Evolutionary conservation across 2,797 vertebrate species (phyloP).

Genomic region (Chelonia mydas): DNA sequence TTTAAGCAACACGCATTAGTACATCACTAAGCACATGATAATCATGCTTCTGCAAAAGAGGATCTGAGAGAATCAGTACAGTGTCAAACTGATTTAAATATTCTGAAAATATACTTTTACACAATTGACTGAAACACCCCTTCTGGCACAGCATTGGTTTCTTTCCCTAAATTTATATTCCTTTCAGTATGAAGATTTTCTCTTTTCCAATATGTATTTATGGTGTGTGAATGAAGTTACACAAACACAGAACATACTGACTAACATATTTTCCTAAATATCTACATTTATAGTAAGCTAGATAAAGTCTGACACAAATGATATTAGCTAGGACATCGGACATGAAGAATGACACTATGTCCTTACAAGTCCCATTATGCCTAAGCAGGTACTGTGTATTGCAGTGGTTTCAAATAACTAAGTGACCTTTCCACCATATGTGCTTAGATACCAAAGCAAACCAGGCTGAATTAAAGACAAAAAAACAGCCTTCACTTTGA

Average conservation of each 20-base stretch:
- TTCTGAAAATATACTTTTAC: not conserved
- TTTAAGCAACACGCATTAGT: not conserved
- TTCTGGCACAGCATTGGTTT: not conserved
- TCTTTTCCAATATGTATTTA: slow-evolving; percentile 21
- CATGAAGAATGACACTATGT: slow-evolving; percentile 19
- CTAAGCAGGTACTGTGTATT: slow-evolving; percentile 5
- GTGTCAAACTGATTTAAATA: slow-evolving; percentile 31
- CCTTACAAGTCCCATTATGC: slow-evolving; percentile 52
- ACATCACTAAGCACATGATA: not conserved
- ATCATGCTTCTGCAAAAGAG: not conserved
- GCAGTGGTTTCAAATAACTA: slow-evolving; percentile 33
- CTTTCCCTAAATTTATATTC: not conserved
- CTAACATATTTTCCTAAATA: not conserved
- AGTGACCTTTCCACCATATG: slow-evolving; percentile 29
- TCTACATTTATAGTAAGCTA: slow-evolving; percentile 15
- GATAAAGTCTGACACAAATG: slow-evolving; percentile 6
- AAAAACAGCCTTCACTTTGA: slow-evolving; percentile 36
- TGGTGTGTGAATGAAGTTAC: not conserved
- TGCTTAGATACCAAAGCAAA: slow-evolving; percentile 49
- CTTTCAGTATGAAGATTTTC: not conserved
- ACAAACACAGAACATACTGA: not conserved
- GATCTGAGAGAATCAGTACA: slow-evolving; percentile 18
- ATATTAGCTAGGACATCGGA: slow-evolving; percentile 45
- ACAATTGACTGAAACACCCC: not conserved
- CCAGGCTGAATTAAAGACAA: slow-evolving; percentile 43